These are phyloP conservation scores for Gambelia wislizenii DNA, from an alignment of 2,797 vertebrate genomes.

Conservation along the genomic window DNA sequence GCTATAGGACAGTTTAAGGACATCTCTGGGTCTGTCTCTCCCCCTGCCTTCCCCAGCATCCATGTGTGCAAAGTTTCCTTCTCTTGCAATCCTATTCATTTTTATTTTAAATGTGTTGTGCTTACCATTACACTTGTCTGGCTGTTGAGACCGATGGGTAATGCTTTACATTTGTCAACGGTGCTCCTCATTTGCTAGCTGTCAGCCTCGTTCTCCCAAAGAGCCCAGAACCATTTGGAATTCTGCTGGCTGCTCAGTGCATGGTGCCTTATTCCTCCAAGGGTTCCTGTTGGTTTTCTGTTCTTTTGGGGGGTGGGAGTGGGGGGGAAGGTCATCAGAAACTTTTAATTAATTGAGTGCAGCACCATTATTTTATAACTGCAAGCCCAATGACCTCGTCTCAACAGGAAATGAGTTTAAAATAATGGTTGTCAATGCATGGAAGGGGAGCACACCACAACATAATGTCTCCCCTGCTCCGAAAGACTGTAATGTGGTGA, in stretches of 20 bases:
- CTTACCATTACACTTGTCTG: slow-evolving; percentile 26
- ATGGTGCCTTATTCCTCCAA: slow-evolving; percentile 10
- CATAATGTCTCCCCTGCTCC: not conserved
- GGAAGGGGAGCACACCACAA: slow-evolving; percentile 1
- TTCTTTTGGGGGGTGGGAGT: no score
- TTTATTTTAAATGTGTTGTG: slow-evolving; percentile 1
- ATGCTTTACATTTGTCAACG: slow-evolving; percentile 49
- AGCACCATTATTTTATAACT: slow-evolving; percentile 47
- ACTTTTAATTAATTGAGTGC: slow-evolving; percentile 56
- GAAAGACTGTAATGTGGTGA: slow-evolving; percentile 38
- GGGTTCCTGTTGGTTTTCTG: not conserved
- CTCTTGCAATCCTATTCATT: slow-evolving; percentile 16
- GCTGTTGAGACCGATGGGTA: slow-evolving; percentile 40
- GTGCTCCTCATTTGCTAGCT: slow-evolving; percentile 51
- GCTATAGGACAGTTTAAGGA: not conserved
- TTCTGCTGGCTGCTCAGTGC: slow-evolving; percentile 20
- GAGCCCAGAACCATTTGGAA: slow-evolving; percentile 20
- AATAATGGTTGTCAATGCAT: slow-evolving; percentile 38
- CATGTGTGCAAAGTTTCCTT: not conserved
- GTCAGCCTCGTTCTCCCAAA: slow-evolving; percentile 11
- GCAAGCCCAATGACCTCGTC: slow-evolving; percentile 29
- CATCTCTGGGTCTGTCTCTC: not conserved
- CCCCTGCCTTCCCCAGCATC: not conserved
- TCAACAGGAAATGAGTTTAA: slow-evolving; percentile 43
- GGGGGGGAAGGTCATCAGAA: slow-evolving; percentile 33